A percentile compares a stretch with the other conserved stretches of the same genome.
Conservation (phyloP, 1,140 invertebrate genomes). For the Drosophila murphyi region DNA sequence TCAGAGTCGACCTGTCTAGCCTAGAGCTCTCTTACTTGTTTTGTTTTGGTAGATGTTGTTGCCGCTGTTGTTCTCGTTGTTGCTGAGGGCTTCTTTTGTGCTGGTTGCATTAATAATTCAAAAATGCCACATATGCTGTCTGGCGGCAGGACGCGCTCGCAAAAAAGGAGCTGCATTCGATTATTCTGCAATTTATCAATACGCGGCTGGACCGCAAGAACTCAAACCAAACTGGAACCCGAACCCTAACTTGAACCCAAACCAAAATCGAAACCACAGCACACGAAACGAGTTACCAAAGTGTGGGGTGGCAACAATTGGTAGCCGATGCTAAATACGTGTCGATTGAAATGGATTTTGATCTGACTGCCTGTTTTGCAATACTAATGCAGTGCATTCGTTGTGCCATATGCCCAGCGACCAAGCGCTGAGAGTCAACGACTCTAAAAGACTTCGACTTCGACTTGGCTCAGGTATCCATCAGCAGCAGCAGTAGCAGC, state of each 20-base stretch:
- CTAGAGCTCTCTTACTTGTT: neutral
- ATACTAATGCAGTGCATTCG: constrained; percentile 38
- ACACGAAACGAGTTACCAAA: neutral
- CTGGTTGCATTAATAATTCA: constrained; percentile 78
- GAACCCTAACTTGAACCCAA: neutral
- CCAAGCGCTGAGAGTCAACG: constrained; percentile 32
- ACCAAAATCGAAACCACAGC: neutral
- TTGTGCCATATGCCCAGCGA: constrained; percentile 10
- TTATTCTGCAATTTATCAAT: constrained; percentile 81
- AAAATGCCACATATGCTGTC: constrained; percentile 67
- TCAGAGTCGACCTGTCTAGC: neutral
- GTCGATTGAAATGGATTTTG: constrained; percentile 70
- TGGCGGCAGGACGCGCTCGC: constrained; percentile 32
- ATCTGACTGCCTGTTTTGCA: constrained; percentile 53
- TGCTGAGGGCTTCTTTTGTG: constrained; percentile 70
- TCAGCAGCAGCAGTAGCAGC: constrained; percentile 17
- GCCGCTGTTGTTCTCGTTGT: constrained; percentile 34
- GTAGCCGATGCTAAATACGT: constrained; percentile 74
- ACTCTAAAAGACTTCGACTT: neutral
- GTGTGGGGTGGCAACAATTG: constrained; percentile 28
- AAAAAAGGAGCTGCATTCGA: constrained; percentile 56
- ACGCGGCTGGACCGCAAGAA: constrained; percentile 10
- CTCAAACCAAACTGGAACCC: neutral
- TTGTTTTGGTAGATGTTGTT: constrained; percentile 25
- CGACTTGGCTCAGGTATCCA: constrained; percentile 28